phyloP scores from a whole-genome alignment of 1,140 invertebrate genomes.

The Ceratitis capitata region DNA sequence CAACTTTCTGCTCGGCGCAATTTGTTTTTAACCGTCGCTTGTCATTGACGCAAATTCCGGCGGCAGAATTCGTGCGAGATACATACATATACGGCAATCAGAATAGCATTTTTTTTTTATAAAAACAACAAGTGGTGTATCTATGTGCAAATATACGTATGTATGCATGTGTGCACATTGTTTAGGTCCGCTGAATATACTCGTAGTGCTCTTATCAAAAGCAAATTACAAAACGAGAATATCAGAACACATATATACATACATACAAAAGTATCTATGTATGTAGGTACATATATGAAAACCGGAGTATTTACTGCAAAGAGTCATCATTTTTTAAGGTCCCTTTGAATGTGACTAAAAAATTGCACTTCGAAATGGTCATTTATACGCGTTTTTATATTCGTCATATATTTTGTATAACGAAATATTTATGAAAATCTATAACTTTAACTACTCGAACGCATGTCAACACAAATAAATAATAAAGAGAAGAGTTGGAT shows the following conservation, averaged over 20 bases:
- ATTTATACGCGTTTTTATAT: neutral
- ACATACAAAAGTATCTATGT: neutral
- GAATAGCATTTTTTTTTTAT: neutral
- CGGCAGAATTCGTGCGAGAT: neutral
- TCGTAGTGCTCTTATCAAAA: neutral
- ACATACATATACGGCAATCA: neutral
- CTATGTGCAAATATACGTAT: neutral
- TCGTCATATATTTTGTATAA: neutral
- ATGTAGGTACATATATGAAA: neutral
- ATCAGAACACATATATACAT: no score
- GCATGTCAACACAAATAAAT: neutral
- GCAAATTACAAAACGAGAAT: neutral
- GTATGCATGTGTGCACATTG: neutral
- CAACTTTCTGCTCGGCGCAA: neutral
- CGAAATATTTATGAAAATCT: neutral
- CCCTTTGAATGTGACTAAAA: no score
- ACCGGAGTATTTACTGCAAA: neutral
- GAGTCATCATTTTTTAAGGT: neutral
- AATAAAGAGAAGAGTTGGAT: neutral
- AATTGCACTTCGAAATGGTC: neutral
- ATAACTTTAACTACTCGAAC: neutral
- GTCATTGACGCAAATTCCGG: conserved; percentile 15
- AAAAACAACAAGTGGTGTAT: neutral
- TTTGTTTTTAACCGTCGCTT: neutral
- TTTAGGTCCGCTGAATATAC: neutral